Base-by-base conservation (phyloP, 2,888 invertebrate species). In the Agrotis ipsilon region DNA sequence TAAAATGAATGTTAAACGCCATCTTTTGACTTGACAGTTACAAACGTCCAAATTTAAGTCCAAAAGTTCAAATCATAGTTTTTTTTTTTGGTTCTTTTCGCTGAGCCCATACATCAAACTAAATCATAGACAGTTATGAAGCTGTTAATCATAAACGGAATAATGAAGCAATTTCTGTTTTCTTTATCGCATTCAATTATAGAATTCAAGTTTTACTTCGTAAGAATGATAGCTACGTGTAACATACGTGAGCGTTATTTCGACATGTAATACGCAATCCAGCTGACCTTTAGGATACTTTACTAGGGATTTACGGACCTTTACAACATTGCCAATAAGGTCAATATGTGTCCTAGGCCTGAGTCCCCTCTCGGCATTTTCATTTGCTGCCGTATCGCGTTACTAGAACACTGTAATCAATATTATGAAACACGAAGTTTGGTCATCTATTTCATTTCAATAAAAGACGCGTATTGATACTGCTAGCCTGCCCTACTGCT, bases 281-380 rank as follows among this genome's bases (percentile, higher is more conserved):
- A 21, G 24, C 45, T 67, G 61, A 67, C 76, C 73, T 61, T 52
- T 60, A 46, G n/a, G 79, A 59, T 60, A 60, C 55, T 49, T 62
- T 60, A 55, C 49, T 65, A 57, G 21, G 60, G 73, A 65, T 72
- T 64, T 78, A 63, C 43, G 58, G 58, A 16, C 62, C 68, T 74
- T 59, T 62, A 68, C 27, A 18, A 51, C 49, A 72, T 58, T 32
- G 51, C 49, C 27, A 59, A 59, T 59, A 55, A 80, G 75, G 75
- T 74, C 75, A 76, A 11, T 19, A 58, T 74, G 11, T 27, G 45
- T 54, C 45, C 75, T 63, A 60, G 51, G 21, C 68, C 54, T 39
- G 24, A 39, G 45, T 18, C 55, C 51, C 45, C 66, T 58, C 48
- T 1, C 24, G 27, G 13, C 18, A 19, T 57, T 64, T 51, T 46